Conservation (phyloP, 2,888 invertebrate species). For the Drosophila picticornis region DNA sequence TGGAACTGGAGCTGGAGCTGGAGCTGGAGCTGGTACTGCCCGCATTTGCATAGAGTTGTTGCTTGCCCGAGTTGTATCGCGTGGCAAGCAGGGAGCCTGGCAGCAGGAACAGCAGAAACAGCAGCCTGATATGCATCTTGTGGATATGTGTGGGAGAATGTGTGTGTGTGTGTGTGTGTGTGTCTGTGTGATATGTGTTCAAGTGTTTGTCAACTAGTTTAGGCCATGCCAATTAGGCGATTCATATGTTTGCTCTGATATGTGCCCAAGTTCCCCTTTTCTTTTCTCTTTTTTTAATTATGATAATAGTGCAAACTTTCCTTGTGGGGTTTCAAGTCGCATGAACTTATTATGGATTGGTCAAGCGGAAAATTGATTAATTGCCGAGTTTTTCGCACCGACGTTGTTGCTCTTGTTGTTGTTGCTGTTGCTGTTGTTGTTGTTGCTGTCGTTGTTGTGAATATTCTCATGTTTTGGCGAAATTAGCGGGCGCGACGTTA, state of each 20-base stretch:
- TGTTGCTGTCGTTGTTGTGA: slow-evolving; percentile 52
- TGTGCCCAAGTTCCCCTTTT: slow-evolving; percentile 10
- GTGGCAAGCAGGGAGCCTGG: slow-evolving; percentile 37
- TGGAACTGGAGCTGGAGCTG: slow-evolving; percentile 18
- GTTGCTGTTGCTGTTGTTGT: slow-evolving; percentile 24
- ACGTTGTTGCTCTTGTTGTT: slow-evolving; percentile 27
- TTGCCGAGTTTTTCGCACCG: slow-evolving; percentile 59
- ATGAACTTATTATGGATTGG: slow-evolving; percentile 63
- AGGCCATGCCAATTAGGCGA: slow-evolving; percentile 40
- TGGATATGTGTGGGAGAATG: slow-evolving; percentile 4
- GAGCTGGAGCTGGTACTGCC: slow-evolving; percentile 17
- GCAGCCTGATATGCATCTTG: slow-evolving; percentile 33
- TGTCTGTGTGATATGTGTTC: slow-evolving; percentile 6
- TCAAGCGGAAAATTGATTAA: slow-evolving; percentile 81
- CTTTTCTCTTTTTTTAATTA: slow-evolving; percentile 59
- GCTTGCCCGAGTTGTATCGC: slow-evolving; percentile 58
- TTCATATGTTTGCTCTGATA: slow-evolving; percentile 28
- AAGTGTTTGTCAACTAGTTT: slow-evolving; percentile 12
- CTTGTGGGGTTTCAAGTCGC: slow-evolving; percentile 37
- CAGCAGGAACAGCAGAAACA: slow-evolving; percentile 46
- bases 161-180: slow-evolving; percentile 12
- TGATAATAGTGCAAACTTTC: slow-evolving; percentile 65
- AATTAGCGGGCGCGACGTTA: slow-evolving; percentile 75
- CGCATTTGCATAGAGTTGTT: slow-evolving; percentile 56
- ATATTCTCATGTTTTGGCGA: slow-evolving; percentile 79